Percentiles rank a stretch among this genome's conserved stretches.
These are phyloP conservation scores for Bombus consobrinus DNA, from an alignment of 1,140 invertebrate species.

Conservation along the genomic window DNA sequence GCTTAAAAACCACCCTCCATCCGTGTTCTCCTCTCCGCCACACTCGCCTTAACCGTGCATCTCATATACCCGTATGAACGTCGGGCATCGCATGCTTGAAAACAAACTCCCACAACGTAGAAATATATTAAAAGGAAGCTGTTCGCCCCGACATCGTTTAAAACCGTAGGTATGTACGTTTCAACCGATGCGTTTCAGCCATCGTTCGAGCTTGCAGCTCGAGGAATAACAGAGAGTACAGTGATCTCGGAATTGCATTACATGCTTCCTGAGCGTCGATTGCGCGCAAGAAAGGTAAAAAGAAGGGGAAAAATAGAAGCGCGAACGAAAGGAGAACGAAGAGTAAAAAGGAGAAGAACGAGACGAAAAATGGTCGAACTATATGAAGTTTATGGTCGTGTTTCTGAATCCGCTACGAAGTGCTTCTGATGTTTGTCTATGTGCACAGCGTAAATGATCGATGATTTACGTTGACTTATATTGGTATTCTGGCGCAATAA, in stretches of 20 bases:
- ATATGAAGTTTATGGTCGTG: too few species aligned
- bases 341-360: neutral
- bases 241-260: constrained; percentile 40
- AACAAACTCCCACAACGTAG: neutral
- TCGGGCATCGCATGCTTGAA: too few species aligned
- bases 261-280: constrained; percentile 28
- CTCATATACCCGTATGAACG: too few species aligned
- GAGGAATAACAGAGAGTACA: constrained; percentile 18
- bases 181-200: neutral
- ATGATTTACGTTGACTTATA: too few species aligned
- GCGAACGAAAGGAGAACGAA: too few species aligned
- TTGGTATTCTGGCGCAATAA: too few species aligned
- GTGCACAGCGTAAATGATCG: too few species aligned
- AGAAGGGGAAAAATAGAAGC: too few species aligned
- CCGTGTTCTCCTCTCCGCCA: too few species aligned
- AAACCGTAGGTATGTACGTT: too few species aligned
- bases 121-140: neutral
- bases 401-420: too few species aligned
- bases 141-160: neutral
- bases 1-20: neutral
- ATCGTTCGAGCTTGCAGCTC: neutral
- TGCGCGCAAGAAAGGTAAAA: neutral
- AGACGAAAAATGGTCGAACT: neutral
- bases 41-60: neutral
- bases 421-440: too few species aligned